These are phyloP conservation scores for Hippopotamyrus pictus DNA, from an alignment of 2,797 vertebrate species.

Conservation along the genomic window DNA sequence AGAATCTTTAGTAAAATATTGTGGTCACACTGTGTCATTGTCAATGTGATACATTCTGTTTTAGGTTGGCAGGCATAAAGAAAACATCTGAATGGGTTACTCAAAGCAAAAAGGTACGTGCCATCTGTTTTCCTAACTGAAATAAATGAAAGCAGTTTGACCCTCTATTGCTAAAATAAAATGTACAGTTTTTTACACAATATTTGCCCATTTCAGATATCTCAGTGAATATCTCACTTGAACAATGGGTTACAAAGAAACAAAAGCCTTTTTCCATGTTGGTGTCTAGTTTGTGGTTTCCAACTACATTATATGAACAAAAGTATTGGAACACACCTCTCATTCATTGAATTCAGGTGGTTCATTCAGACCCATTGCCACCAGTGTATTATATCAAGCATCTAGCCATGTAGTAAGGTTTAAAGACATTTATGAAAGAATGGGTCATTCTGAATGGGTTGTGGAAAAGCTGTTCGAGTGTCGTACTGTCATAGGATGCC, in stretches of 20 bases:
- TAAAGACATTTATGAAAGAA: neutral
- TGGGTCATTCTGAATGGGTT: neutral
- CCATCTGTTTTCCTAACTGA: neutral
- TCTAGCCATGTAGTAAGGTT: neutral
- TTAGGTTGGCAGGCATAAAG: neutral
- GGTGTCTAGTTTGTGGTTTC: neutral
- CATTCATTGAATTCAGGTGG: neutral
- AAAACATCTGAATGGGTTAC: neutral
- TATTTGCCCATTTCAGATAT: neutral
- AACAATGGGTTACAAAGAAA: neutral
- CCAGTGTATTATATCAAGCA: neutral
- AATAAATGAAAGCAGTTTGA: neutral
- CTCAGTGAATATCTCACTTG: too few relatives aligned
- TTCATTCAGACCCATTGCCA: neutral
- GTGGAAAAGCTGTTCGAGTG: too few relatives aligned
- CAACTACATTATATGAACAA: neutral
- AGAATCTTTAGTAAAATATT: neutral
- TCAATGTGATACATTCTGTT: neutral
- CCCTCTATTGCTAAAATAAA: neutral
- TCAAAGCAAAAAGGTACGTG: neutral
- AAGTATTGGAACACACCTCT: neutral
- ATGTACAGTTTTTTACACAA: neutral
- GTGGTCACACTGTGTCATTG: conserved; percentile 23
- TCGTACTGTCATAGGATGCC: neutral
- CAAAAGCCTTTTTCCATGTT: neutral